Conservation (phyloP, 2,113 vertebrate species). For the Otolemur garnettii region DNA sequence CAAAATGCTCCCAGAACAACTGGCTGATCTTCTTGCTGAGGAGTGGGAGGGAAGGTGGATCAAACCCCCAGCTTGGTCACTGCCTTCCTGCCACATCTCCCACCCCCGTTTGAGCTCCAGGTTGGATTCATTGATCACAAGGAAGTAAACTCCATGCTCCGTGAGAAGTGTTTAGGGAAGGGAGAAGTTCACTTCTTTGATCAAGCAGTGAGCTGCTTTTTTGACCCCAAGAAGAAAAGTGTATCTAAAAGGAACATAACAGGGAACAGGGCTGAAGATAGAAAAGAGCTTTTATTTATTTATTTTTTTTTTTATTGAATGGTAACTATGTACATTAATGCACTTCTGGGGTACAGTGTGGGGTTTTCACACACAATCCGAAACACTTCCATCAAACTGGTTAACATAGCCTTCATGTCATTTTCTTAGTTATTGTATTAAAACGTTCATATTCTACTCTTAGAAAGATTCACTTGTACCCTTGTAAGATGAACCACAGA, state of each 20-base stretch:
- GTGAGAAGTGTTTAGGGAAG: neutral
- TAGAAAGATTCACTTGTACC: no score
- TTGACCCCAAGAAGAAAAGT: neutral
- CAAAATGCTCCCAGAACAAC: neutral
- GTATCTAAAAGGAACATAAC: neutral
- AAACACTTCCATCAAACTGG: no score
- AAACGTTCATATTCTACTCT: no score
- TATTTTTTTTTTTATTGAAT: no score
- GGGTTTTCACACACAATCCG: no score
- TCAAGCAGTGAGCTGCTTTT: neutral
- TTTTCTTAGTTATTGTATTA: no score
- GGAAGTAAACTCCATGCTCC: neutral
- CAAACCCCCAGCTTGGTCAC: neutral
- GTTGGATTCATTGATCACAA: neutral
- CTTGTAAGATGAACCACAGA: no score
- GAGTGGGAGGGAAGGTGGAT: neutral
- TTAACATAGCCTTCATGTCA: no score
- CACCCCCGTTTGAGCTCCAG: neutral
- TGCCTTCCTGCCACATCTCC: neutral
- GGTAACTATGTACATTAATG: no score
- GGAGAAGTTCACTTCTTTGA: neutral
- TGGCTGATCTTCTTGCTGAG: neutral
- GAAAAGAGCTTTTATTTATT: no score
- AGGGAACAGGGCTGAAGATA: neutral
- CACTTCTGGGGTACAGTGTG: no score